Percentiles rank a stretch among this genome's conserved stretches.
Evolutionary conservation across 2,113 vertebrate genomes (phyloP).

Genomic region (Arizona elegans): DNA sequence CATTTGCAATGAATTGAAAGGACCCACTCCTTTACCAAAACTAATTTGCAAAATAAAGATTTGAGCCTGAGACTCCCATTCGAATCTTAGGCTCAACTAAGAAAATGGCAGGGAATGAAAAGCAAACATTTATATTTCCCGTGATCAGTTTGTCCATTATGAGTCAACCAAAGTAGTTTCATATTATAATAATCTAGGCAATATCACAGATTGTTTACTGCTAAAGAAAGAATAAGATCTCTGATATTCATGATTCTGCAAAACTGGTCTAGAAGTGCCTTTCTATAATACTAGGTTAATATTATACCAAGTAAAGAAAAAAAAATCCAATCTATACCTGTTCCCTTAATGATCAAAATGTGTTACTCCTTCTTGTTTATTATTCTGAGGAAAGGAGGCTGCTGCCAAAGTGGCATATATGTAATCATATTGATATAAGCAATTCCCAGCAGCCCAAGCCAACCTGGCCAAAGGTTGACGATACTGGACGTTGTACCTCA

Average conservation of each 20-base stretch:
- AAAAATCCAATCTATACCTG: neutral
- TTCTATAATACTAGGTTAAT: neutral
- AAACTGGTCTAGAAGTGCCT: neutral
- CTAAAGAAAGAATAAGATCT: neutral
- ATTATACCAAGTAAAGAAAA: neutral
- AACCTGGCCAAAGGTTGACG: neutral
- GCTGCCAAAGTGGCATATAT: neutral
- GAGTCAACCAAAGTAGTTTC: neutral
- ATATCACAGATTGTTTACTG: neutral
- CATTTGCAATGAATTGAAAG: neutral
- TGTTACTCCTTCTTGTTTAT: neutral
- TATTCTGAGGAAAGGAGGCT: neutral
- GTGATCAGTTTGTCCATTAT: neutral
- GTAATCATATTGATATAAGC: neutral
- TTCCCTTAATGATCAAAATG: neutral
- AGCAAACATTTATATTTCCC: neutral
- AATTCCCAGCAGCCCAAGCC: neutral
- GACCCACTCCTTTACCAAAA: neutral
- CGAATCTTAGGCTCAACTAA: neutral
- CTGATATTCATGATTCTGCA: neutral
- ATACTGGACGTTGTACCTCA: neutral
- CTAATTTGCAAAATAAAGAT: neutral
- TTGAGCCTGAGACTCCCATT: neutral
- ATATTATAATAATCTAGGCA: neutral
- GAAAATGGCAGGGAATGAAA: neutral